These are phyloP conservation scores for Pagetopsis macropterus DNA, from an alignment of 2,797 vertebrate species.

Conservation along the genomic window DNA sequence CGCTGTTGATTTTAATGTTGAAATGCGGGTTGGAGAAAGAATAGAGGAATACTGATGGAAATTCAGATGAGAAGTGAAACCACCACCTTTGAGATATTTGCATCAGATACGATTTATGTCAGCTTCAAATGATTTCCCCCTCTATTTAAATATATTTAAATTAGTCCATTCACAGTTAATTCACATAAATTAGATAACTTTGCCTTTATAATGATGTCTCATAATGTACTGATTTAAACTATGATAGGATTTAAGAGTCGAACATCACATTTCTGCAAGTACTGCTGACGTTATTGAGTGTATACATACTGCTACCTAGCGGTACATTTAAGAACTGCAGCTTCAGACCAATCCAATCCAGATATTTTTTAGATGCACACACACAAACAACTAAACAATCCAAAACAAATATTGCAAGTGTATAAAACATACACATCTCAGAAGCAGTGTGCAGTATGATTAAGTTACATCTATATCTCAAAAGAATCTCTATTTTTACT, in stretches of 20 bases:
- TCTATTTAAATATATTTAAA: conserved; percentile 45
- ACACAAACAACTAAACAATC: neutral
- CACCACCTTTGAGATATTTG: conserved; percentile 25
- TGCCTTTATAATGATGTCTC: conserved; percentile 35
- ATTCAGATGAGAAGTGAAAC: conserved; percentile 25
- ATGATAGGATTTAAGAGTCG: conserved; percentile 7
- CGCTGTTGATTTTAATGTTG: conserved; percentile 19
- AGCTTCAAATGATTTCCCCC: conserved; percentile 9
- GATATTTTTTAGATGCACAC: neutral
- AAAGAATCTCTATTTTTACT: neutral
- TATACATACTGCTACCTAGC: conserved; percentile 45
- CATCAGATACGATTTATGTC: conserved; percentile 42
- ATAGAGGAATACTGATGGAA: conserved; percentile 29
- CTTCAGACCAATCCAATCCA: neutral
- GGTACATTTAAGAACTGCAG: neutral
- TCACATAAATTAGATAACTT: conserved; percentile 23
- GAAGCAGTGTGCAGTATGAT: neutral
- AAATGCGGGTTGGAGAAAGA: conserved; percentile 16
- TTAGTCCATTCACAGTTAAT: conserved; percentile 41
- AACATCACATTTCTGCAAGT: neutral
- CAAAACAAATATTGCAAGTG: neutral
- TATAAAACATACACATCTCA: neutral
- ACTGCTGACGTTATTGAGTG: neutral
- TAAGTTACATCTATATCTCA: neutral
- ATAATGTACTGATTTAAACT: conserved; percentile 11